Evolutionary conservation across 2,888 invertebrate genomes (phyloP).

Genomic region (Eretmocerus hayati): DNA sequence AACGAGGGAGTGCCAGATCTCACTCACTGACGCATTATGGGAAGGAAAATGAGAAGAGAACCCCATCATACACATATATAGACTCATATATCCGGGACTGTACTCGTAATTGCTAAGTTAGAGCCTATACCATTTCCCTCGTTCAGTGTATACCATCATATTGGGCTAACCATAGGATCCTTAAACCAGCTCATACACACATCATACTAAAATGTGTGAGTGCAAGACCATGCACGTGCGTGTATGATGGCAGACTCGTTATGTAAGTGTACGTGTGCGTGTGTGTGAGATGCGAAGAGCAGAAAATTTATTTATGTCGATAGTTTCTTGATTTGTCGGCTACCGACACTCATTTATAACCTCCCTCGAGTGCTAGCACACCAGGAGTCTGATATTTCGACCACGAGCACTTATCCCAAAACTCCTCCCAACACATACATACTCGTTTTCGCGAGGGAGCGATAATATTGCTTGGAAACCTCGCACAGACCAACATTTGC

Average conservation of each 20-base stretch:
- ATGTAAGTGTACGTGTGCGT: too few relatives aligned
- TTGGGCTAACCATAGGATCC: too few relatives aligned
- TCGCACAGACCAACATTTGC: background rate
- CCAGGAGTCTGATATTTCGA: too few relatives aligned
- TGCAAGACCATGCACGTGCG: too few relatives aligned
- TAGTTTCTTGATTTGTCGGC: slow-evolving; percentile 49
- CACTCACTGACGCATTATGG: background rate
- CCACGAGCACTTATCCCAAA: too few relatives aligned
- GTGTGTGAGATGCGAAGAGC: too few relatives aligned
- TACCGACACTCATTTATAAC: slow-evolving; percentile 45
- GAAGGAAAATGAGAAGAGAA: slow-evolving; percentile 13
- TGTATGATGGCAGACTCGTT: too few relatives aligned
- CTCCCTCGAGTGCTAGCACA: background rate
- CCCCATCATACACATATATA: too few relatives aligned
- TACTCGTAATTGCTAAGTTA: slow-evolving; percentile 45
- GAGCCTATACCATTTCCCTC: too few relatives aligned
- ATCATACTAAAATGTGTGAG: background rate
- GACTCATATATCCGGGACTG: too few relatives aligned
- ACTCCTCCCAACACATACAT: too few relatives aligned
- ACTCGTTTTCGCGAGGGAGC: slow-evolving; percentile 2
- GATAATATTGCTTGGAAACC: background rate
- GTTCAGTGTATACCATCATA: too few relatives aligned
- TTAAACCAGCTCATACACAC: background rate
- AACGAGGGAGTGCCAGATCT: background rate
- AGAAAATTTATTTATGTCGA: slow-evolving; percentile 48